A percentile compares a stretch with the other conserved stretches of the same genome.
Conservation (phyloP, 35 echinoderm and acorn worm genomes). For the Nesometra sesokonis region DNA sequence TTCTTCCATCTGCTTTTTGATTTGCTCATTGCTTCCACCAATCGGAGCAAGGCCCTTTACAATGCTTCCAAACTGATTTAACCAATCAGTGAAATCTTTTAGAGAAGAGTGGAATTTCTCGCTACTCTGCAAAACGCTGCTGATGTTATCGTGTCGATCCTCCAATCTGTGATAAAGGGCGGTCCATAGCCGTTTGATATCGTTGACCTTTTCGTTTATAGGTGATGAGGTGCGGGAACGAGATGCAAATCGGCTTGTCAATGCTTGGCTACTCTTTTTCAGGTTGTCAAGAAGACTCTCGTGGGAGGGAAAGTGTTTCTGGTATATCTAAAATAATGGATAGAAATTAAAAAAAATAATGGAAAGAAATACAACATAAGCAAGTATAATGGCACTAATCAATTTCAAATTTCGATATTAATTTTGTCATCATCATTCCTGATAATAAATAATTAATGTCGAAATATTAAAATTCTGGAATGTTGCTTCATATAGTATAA, state of each 20-base stretch:
- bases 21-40: conserved; percentile 69
- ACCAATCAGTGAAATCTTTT: conserved; percentile 77
- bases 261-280: conserved; percentile 56
- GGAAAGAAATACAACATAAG: too few relatives aligned
- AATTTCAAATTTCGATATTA: background rate
- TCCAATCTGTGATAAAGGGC: conserved; percentile 73
- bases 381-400: background rate
- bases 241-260: conserved; percentile 60
- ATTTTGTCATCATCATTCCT: too few relatives aligned
- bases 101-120: conserved; percentile 77
- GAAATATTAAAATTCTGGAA: too few relatives aligned
- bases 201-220: conserved; percentile 58
- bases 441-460: too few relatives aligned
- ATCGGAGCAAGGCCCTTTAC: conserved; percentile 65
- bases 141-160: conserved; percentile 65
- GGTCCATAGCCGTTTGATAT: conserved; percentile 66
- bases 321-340: background rate
- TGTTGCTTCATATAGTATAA: too few relatives aligned
- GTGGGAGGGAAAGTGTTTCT: conserved; percentile 43
- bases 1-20: conserved; percentile 93
- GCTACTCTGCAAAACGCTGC: conserved; percentile 65
- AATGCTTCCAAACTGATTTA: conserved; percentile 58
- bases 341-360: too few relatives aligned
- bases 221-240: conserved; percentile 40
- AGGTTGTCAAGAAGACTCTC: conserved; percentile 74